Evolutionary conservation across 2,113 vertebrate species (phyloP), one percentile per base, ranked within the genome.

Genomic region (Odobenus rosmarus): DNA sequence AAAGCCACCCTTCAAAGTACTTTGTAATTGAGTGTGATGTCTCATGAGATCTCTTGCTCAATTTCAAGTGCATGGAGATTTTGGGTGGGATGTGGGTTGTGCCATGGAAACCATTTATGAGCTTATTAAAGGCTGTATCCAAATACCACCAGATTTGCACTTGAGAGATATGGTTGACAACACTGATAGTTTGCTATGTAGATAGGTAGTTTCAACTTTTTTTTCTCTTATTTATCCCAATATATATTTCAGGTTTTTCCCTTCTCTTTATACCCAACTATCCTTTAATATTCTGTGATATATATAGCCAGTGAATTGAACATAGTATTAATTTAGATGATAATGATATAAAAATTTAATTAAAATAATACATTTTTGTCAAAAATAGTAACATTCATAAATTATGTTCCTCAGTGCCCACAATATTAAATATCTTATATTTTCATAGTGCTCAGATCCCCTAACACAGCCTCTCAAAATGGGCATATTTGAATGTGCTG

Each of bases 1-100:
- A 77, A 90, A 94, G 64, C 13, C 67, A 93, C 62, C 83, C 91
- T 90, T 96, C 85, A 80, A 72, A 93, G 49, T 49, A 59, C 49
- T 96, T 86, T 84, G 79, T 57, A 81, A 97, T 77, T 88, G 82
- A 97, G 36, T 90, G 42, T 88, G 76, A 96, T 92, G 74, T 92
- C 95, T 95, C 97, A 59, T 7, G 97, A 95, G 95, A 69, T 71
- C n/a, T 76, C 39, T 86, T 88, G 86, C 82, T 92, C 79, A 87
- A 62, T 62, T 84, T 46, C 79, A 96, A 80, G 69, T 76, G 16
- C 24, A 53, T 49, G 42, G 24, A 95, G 39, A 8, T 55, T 86
- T 86, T 4, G 64, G 57, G 61, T 86, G 77, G 53, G 26, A 49
- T 71, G 42, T 88, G 10, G 26, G 14, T 51, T 72, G 10, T 82